Evolutionary conservation across 2,888 invertebrate genomes (phyloP), one percentile per base, ranked within the genome.

Genomic region (Sphecodes monilicornis): DNA sequence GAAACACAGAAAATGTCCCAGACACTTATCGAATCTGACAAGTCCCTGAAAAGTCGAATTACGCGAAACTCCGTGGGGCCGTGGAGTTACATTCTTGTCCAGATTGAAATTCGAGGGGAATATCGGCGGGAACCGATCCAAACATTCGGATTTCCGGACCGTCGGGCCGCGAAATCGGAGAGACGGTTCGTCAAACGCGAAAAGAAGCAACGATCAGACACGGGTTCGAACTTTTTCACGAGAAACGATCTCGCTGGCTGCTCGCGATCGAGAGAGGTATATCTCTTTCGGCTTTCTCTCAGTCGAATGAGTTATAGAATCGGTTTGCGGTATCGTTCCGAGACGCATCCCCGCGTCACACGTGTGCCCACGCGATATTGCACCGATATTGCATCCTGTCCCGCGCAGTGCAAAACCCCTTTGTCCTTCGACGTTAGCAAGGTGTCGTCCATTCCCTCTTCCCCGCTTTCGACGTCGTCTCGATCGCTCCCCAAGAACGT

Each of bases 251-350:
- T 36, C 43, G 64, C 16, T 10, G 22, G 50, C 1, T n/a, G 22
- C 50, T 50, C 22, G 50, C 50, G 39, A 57, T 54, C 50, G 54
- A 46, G 22, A 41, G 54, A 60, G 74, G 78, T 79, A 70, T 60
- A 70, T 60, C 57, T 29, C 11, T 26, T 46, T 74, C 73, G 64
- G 22, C n/a, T 88, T 85, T 85, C 78, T 85, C 79, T 89, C 84
- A 71, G 88, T 54, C 69, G 57, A 68, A 91, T 92, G 93, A 93
- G 91, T 93, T 93, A 92, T 92, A 92, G 91, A 91, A 92, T 92
- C 91, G 90, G 93, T 66, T 92, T 92, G 91, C 90, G 92, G 92
- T 93, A 92, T 93, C 92, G 91, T 77, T 78, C 85, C 78, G 89
- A 82, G 84, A 84, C 90, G 88, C 86, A 88, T 86, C 36, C 36